Evolutionary conservation across 2,888 invertebrate genomes (phyloP), one percentile per base, ranked within the genome.

Genomic region (Torymus auratus): DNA sequence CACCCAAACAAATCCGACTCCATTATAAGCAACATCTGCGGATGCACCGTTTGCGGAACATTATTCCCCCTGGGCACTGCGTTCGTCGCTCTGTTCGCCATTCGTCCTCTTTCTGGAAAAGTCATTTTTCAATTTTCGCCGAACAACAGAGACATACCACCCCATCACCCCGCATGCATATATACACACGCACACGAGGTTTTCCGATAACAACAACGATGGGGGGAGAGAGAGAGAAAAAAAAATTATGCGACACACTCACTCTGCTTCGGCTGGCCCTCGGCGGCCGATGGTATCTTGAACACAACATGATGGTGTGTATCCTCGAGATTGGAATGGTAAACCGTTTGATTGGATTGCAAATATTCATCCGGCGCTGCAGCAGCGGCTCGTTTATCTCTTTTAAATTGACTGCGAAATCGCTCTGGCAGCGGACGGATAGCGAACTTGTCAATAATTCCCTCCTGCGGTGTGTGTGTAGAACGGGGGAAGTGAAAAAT

Each of bases 271-370:
- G 15, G 41, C 7, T 41, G 41, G 41, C 7, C 13, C 14, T 28
- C 41, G 5, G 4, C 17, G 5, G 4, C 17, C 7, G 14, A 14
- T 2, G 52, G 60, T 17, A 75, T 53, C 20, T 71, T 75, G 75
- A 55, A 80, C 11, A 80, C 52, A 20, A 80, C n/a, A 62, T 80
- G 76, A 20, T 80, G 71, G 52, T 80, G 72, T 5, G 80, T 80
- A 20, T 76, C 55, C 13, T 75, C 60, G 17, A 78, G 65, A 70
- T 80, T 64, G 28, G 10, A 17, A 64, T 74, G 68, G 20, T 73
- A 50, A n/a, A 58, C 73, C 20, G 69, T 17, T 10, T 71, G 70
- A 58, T 70, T 70, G 50, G 64, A 55, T 50, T 64, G 52, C 28
- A 58, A 70, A 53, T 64, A 55, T 53, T 80, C 55, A 70, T 70